A percentile compares a stretch with the other conserved stretches of the same genome.
Conservation (phyloP, 2,888 invertebrate species). For the Pterobdella sp. region DNA sequence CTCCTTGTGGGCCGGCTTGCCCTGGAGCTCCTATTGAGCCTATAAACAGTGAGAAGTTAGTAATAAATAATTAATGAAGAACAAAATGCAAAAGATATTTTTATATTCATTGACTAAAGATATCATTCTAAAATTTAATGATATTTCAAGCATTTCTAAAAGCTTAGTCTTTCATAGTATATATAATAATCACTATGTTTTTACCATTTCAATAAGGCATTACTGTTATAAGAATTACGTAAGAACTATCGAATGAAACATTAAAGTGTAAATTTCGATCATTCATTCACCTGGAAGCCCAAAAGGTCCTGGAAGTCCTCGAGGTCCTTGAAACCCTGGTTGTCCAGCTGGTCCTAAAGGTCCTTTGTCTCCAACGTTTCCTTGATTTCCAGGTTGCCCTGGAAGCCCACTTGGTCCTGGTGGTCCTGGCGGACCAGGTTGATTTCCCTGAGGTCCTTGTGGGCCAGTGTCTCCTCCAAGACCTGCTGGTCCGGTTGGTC, state of each 20-base stretch:
- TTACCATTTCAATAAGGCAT: too few relatives aligned
- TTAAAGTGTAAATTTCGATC: too few relatives aligned
- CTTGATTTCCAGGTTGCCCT: conserved; percentile 26
- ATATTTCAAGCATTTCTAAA: too few relatives aligned
- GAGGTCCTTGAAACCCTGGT: conserved; percentile 40
- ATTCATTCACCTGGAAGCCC: conserved; percentile 27
- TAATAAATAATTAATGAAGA: not conserved
- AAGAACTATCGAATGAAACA: too few relatives aligned
- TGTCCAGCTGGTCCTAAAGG: conserved; percentile 42
- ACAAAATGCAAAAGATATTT: too few relatives aligned
- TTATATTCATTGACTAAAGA: too few relatives aligned
- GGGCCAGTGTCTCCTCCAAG: conserved; percentile 30
- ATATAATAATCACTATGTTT: too few relatives aligned
- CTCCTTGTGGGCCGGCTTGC: conserved; percentile 39
- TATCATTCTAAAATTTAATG: too few relatives aligned
- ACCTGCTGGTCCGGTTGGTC: conserved; percentile 30
- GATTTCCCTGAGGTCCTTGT: conserved; percentile 30
- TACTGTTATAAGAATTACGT: too few relatives aligned
- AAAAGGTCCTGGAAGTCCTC: conserved; percentile 23
- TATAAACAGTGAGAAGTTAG: conserved; percentile 7
- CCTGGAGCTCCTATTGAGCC: conserved; percentile 30
- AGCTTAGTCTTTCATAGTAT: too few relatives aligned
- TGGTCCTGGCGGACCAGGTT: conserved; percentile 33
- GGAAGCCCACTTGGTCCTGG: conserved; percentile 28
- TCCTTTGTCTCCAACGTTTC: conserved; percentile 28